A percentile compares a stretch with the other conserved stretches of the same genome.
Conservation (phyloP, 2,113 vertebrate species). For the Tursiops truncatus region DNA sequence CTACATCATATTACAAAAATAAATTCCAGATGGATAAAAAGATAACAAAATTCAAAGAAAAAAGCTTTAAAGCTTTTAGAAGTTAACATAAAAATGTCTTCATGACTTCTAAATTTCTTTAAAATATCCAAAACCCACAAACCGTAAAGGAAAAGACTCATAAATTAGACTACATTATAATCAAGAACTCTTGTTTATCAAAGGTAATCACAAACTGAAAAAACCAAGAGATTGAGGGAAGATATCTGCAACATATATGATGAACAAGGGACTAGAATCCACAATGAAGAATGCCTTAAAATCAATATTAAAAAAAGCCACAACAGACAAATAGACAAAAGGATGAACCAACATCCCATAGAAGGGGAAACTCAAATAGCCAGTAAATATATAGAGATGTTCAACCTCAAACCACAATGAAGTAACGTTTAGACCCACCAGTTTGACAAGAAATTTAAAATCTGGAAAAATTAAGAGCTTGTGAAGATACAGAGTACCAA, state of each 20-base stretch:
- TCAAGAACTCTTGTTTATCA: not conserved
- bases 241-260: not conserved
- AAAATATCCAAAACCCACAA: not conserved
- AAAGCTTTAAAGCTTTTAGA: not conserved
- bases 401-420: not conserved
- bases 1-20: not conserved
- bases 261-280: constrained; percentile 1
- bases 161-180: constrained; percentile 5
- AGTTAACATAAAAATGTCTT: constrained; percentile 12
- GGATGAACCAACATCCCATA: not conserved
- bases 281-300: constrained; percentile 1
- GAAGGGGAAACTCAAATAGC: not conserved
- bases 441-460: not conserved
- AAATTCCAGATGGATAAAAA: not conserved
- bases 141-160: not conserved
- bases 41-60: not conserved
- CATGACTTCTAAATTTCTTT: not conserved
- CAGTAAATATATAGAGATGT: not conserved
- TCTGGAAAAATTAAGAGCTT: not conserved
- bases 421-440: not conserved
- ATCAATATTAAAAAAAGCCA: not conserved
- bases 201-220: not conserved
- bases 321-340: not conserved
- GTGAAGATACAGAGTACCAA: not conserved
- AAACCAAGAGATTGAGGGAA: not conserved